Evolutionary conservation across 2,888 invertebrate species (phyloP).

Genomic region (Ceriagrion tenellum): DNA sequence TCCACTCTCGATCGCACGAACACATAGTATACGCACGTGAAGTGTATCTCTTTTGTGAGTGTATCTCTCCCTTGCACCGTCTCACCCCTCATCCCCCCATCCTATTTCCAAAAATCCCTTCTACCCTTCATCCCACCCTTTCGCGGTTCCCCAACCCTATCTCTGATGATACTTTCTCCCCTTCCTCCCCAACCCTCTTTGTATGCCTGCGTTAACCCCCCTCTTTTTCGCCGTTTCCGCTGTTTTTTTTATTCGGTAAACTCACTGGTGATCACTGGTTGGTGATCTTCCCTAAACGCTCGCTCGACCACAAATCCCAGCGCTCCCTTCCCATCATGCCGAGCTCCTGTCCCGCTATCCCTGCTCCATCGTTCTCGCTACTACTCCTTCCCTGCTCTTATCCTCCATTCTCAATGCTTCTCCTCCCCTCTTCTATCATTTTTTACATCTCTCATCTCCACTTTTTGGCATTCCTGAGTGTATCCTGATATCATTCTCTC

Average conservation of each 20-base stretch:
- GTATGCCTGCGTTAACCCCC: not conserved
- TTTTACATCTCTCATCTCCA: not conserved
- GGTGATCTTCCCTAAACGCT: conserved; percentile 62
- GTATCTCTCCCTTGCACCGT: not conserved
- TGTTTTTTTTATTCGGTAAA: not conserved
- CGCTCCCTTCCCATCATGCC: conserved; percentile 47
- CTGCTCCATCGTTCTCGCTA: not conserved
- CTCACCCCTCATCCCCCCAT: not conserved
- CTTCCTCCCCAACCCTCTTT: not conserved
- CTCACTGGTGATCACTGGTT: conserved; percentile 16
- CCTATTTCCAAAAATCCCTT: no score
- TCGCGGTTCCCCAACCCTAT: no score
- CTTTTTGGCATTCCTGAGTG: not conserved
- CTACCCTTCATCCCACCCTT: no score
- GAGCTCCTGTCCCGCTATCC: not conserved
- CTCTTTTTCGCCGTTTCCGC: not conserved
- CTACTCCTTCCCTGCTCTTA: not conserved
- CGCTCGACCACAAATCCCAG: conserved; percentile 55
- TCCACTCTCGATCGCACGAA: conserved; percentile 30
- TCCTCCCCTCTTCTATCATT: not conserved
- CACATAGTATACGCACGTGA: not conserved
- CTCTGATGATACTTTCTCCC: not conserved
- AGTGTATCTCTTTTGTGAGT: not conserved
- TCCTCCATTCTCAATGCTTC: not conserved
- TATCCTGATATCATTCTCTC: not conserved